A percentile compares a stretch with the other conserved stretches of the same genome.
phyloP scores from a whole-genome alignment of 2,888 invertebrate species.

The Volucella inanis region DNA sequence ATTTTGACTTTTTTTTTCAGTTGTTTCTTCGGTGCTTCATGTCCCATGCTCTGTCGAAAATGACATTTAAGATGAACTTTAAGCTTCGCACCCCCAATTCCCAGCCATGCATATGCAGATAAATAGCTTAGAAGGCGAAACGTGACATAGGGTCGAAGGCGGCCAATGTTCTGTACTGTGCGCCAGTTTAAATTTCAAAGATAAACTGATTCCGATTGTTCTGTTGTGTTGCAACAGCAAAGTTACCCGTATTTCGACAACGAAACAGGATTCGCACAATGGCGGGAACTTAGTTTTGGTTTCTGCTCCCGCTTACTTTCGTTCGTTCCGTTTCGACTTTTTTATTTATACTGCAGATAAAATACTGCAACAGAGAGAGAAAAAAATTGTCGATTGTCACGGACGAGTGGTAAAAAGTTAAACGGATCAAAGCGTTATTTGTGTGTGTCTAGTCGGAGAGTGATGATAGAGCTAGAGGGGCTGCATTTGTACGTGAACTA shows the following conservation, averaged over 20 bases:
- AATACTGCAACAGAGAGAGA: conserved; percentile 51
- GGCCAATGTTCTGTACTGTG: neutral
- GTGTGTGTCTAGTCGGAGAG: conserved; percentile 27
- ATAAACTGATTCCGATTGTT: conserved; percentile 70
- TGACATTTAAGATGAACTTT: conserved; percentile 59
- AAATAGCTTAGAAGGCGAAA: conserved; percentile 54
- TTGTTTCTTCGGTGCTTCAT: neutral
- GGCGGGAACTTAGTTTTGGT: neutral
- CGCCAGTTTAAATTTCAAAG: conserved; percentile 14
- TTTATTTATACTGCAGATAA: conserved; percentile 46
- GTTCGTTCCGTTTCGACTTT: neutral
- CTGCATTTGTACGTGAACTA: neutral
- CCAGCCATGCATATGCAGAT: conserved; percentile 59
- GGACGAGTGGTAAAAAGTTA: conserved; percentile 64
- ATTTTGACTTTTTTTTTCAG: conserved; percentile 51
- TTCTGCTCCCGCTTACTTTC: neutral
- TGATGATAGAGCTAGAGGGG: neutral
- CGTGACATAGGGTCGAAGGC: conserved; percentile 46
- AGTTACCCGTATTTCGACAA: conserved; percentile 25
- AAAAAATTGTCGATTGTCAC: conserved; percentile 54
- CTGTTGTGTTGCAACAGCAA: too few relatives aligned
- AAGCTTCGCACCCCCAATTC: conserved; percentile 60
- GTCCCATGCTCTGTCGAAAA: conserved; percentile 3
- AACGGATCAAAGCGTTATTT: conserved; percentile 63
- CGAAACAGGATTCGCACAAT: neutral